Evolutionary conservation across 2,113 vertebrate species (phyloP), one percentile per base, ranked within the genome.

Genomic region (Scomber scombrus): DNA sequence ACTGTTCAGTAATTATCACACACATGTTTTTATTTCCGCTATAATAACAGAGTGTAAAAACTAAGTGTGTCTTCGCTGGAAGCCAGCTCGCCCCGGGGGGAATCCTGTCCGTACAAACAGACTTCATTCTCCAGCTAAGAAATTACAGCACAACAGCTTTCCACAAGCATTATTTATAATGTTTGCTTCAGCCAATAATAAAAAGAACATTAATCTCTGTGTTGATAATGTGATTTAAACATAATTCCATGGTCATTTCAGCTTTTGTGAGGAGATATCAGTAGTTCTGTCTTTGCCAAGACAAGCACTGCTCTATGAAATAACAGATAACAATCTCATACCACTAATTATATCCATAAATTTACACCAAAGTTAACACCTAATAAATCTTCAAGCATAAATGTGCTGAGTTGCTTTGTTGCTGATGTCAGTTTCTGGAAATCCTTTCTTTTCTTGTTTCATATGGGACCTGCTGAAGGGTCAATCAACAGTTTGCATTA

Each of bases 1-100:
- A 52, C n/a, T 31, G 4, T 43, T 85, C 19, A 66, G 54, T 78
- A 76, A 82, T 46, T 55, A 81, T 90, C 67, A 67, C 72, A 81
- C 68, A 76, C 84, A 64, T 75, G 55, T 79, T 87, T 88, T 85
- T 81, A 82, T 88, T 88, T 89, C 78, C 75, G 71, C 66, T 75
- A 46, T 91, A 89, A 92, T 88, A 70, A 89, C 80, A 82, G 61
- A 71, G 81, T 47, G 49, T 74, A 66, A 63, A 75, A 51, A 66
- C 80, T 5, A 49, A 73, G 57, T 75, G 57, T 9, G 65, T 80
- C 75, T 66, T 19, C 5, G 43, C 34, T 60, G 57, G 46, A 51
- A 81, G 23, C 45, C 31, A 76, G 11, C 47, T 65, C 11, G 47
- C 84, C 18, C 0, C 57, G 12, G 66, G 69, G 69, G 67, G 80